A percentile compares a stretch with the other conserved stretches of the same genome.
Conservation (phyloP, 2,113 vertebrate species). For the Epinephelus fuscoguttatus region DNA sequence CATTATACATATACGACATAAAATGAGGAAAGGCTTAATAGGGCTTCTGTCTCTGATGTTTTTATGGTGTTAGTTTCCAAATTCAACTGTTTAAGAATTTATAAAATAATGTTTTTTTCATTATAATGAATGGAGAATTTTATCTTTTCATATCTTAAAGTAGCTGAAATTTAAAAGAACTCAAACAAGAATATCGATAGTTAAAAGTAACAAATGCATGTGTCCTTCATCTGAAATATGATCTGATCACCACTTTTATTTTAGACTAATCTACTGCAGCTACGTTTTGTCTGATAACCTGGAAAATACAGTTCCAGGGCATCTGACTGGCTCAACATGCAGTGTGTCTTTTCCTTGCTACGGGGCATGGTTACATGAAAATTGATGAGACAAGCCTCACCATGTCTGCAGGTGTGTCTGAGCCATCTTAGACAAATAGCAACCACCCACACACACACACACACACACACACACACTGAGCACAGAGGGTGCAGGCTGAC, state of each 20-base stretch:
- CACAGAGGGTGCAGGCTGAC: constrained; percentile 39
- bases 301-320: constrained; percentile 1
- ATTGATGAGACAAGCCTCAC: constrained; percentile 65
- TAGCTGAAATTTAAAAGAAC: too few relatives aligned
- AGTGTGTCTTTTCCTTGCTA: constrained; percentile 22
- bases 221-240: neutral
- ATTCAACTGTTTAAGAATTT: neutral
- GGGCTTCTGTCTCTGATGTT: too few relatives aligned
- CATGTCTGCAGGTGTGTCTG: constrained; percentile 65
- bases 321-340: constrained; percentile 35
- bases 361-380: constrained; percentile 56
- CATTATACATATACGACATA: too few relatives aligned
- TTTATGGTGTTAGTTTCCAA: neutral
- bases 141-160: too few relatives aligned
- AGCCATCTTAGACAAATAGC: constrained; percentile 48
- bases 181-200: neutral
- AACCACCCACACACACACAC: constrained; percentile 21
- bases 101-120: neutral
- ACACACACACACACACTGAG: neutral
- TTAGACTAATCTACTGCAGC: neutral
- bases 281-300: neutral
- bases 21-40: too few relatives aligned
- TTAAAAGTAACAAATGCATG: neutral
- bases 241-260: neutral
- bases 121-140: neutral